These are phyloP conservation scores for Crocodylus rhombifer DNA, from an alignment of 2,797 vertebrate genomes.

Conservation along the genomic window DNA sequence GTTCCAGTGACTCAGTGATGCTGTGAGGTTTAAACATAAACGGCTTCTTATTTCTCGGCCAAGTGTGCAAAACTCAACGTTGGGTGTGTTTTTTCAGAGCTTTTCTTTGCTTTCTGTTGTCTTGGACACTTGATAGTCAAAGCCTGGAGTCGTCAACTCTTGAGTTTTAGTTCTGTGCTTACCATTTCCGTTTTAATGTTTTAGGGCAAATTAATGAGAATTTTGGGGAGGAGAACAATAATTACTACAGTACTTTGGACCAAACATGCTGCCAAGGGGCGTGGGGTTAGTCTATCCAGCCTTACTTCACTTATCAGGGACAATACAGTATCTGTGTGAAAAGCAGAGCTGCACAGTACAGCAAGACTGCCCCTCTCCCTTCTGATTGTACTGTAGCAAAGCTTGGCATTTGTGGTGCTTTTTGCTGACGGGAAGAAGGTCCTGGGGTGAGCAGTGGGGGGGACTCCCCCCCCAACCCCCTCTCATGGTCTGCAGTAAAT, in stretches of 20 bases:
- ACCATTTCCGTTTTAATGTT: background rate
- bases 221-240: background rate
- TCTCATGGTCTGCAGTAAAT: background rate
- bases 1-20: background rate
- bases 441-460: background rate
- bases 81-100: background rate
- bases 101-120: background rate
- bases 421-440: background rate
- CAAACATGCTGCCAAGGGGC: background rate
- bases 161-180: background rate
- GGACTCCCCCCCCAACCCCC: background rate
- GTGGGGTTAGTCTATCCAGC: background rate
- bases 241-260: constrained; percentile 1
- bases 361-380: background rate
- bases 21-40: background rate
- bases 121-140: background rate
- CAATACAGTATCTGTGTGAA: accelerated
- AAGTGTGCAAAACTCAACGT: background rate
- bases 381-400: background rate
- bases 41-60: background rate
- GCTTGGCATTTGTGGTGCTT: too few species aligned
- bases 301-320: background rate
- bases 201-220: background rate
- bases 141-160: constrained; percentile 57
- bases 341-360: background rate